These are phyloP conservation scores for Papilio polytes DNA, from an alignment of 1,140 invertebrate species.

Conservation along the genomic window DNA sequence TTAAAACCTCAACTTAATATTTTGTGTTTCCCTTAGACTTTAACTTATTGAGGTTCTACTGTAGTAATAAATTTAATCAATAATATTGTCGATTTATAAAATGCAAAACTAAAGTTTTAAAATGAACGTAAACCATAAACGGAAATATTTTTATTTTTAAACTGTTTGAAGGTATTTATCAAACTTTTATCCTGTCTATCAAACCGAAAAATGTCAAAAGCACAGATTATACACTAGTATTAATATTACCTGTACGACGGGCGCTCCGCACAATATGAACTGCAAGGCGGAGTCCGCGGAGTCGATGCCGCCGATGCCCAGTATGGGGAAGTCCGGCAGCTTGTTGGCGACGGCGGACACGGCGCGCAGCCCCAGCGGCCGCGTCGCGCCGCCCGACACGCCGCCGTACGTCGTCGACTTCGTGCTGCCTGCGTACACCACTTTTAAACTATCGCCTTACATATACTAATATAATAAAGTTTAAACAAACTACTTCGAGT, in stretches of 20 bases:
- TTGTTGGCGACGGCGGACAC: conserved; percentile 93
- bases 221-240: background rate
- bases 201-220: background rate
- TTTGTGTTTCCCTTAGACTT: too few relatives aligned
- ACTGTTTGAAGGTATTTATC: too few relatives aligned
- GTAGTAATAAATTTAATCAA: too few relatives aligned
- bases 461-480: too few relatives aligned
- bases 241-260: conserved; percentile 91
- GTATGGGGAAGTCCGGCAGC: conserved; percentile 95
- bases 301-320: conserved; percentile 98
- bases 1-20: too few relatives aligned
- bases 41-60: too few relatives aligned
- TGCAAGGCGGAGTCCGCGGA: conserved; percentile 97
- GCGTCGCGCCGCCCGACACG: conserved; percentile 97
- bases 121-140: too few relatives aligned
- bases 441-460: too few relatives aligned
- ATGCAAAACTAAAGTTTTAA: too few relatives aligned
- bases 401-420: conserved; percentile 98
- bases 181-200: background rate
- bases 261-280: conserved; percentile 96
- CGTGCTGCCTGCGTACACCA: conserved; percentile 69
- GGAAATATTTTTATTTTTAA: too few relatives aligned
- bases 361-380: conserved; percentile 95
- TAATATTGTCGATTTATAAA: too few relatives aligned
- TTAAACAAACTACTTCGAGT: too few relatives aligned